A percentile compares a stretch with the other conserved stretches of the same genome.
Evolutionary conservation across 2,888 invertebrate species (phyloP).

Genomic region (Nysson spinosus): DNA sequence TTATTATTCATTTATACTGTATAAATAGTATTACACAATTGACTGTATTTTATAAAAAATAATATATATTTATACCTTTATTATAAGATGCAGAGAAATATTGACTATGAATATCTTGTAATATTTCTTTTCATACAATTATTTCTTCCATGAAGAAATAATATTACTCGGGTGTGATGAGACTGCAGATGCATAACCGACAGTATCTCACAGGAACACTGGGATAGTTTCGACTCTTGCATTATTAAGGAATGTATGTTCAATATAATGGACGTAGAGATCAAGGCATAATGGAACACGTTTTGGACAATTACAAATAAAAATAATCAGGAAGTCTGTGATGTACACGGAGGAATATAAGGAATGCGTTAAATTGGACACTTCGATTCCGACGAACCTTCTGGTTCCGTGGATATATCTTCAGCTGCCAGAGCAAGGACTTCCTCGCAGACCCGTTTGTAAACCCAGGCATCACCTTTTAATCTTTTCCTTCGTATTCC

Average conservation of each 20-base stretch:
- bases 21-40: conserved; percentile 46
- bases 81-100: conserved; percentile 3
- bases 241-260: too few relatives aligned
- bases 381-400: conserved; percentile 64
- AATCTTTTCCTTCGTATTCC: conserved; percentile 86
- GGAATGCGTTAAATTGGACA: conserved; percentile 64
- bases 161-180: not conserved
- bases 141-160: conserved; percentile 26
- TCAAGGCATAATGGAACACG: conserved; percentile 9
- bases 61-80: conserved; percentile 1
- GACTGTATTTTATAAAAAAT: conserved; percentile 12
- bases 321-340: too few relatives aligned
- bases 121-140: conserved; percentile 6
- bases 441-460: conserved; percentile 88
- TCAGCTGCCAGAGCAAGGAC: conserved; percentile 80
- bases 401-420: conserved; percentile 58
- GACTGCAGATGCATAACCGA: not conserved
- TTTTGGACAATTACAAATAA: not conserved
- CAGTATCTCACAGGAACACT: not conserved
- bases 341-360: not conserved
- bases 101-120: conserved; percentile 6
- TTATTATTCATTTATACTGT: conserved; percentile 17
- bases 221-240: too few relatives aligned
- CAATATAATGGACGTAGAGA: conserved; percentile 14
- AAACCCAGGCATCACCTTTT: conserved; percentile 89